Percentiles rank a stretch among this genome's conserved stretches.
Conservation (phyloP, 2,113 vertebrate genomes). For the Oreochromis tanganicae region DNA sequence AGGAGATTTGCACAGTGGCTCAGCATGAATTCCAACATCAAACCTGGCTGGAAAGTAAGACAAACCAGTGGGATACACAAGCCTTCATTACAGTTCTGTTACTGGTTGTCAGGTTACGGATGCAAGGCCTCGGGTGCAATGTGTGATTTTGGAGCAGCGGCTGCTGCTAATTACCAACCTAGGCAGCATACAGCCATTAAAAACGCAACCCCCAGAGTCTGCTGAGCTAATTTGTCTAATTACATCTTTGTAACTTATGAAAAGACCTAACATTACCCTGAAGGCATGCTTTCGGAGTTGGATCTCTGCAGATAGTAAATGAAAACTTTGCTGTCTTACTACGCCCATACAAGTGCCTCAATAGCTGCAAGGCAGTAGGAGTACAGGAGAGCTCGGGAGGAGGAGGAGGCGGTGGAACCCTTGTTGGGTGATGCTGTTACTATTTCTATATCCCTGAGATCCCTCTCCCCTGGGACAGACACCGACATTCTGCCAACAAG, state of each 20-base stretch:
- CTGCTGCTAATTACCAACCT: conserved; percentile 71
- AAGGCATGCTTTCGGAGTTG: conserved; percentile 53
- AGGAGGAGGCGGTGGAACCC: conserved; percentile 38
- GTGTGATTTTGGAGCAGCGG: conserved; percentile 60
- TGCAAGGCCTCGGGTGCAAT: conserved; percentile 57
- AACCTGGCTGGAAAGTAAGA: conserved; percentile 53
- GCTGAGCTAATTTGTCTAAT: conserved; percentile 74
- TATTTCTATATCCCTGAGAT: conserved; percentile 57
- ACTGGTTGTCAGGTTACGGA: conserved; percentile 66
- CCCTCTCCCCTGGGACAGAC: conserved; percentile 48
- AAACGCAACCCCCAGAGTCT: conserved; percentile 66
- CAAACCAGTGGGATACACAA: conserved; percentile 56
- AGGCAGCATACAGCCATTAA: conserved; percentile 66
- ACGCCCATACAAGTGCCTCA: neutral
- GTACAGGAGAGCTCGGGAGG: neutral
- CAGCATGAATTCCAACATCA: conserved; percentile 49
- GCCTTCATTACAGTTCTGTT: conserved; percentile 58
- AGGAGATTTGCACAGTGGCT: conserved; percentile 41
- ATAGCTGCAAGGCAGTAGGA: conserved; percentile 32
- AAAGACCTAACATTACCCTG: conserved; percentile 66
- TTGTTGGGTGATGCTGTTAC: conserved; percentile 46
- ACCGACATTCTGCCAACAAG: conserved; percentile 51
- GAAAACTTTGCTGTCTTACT: conserved; percentile 50
- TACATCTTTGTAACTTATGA: conserved; percentile 72
- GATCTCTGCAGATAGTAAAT: conserved; percentile 48